Base-by-base conservation (phyloP, 2,888 invertebrate species). In the Sminthurinus aureus region DNA sequence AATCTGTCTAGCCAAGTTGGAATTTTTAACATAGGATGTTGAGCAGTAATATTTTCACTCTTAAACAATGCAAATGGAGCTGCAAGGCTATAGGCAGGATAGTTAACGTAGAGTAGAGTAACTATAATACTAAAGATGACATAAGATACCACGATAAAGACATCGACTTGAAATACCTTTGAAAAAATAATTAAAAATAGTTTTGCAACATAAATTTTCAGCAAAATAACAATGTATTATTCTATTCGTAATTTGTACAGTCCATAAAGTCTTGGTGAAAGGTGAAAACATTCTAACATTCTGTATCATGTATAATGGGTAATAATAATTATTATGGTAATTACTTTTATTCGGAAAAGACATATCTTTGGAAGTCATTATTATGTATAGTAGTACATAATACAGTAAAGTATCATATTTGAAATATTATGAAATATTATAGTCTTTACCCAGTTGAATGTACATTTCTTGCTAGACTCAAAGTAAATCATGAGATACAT, bases 1-100 rank as follows among this genome's bases (percentile, higher is more conserved):
- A 71, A 71, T 22, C 71, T 71, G 22, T 71, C 71, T 1, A 71
- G 71, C 71, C 71, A 71, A 20, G 13, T 71, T 22, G 71, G 71
- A 22, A 71, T 71, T 20, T 71, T 20, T 12, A 71, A 71, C 24
- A n/a, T 20, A 66, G 15, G 8, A n/a, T 18, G 66, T 66, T 8
- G 15, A 6, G 18, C 20, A 12, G 4, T 20, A 66, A n/a, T 66
- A 9, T 18, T 20, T 12, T 9, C 22, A 22, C 13, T 71, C 22
- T 20, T 20, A 13, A 22, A 22, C 3, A 20, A 71, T 20, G 20
- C 3, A 20, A 71, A 22, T 9, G 71, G 71, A 71, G 20, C 22
- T 3, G 24, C 71, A 22, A 71, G 71, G 24, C 71, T 20, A 13
- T 71, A 71, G 22, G 22, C 22, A 22, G 71, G 71, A 13, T 22